Conservation (phyloP, 2,797 vertebrate species). For the Cyclura pinguis region DNA sequence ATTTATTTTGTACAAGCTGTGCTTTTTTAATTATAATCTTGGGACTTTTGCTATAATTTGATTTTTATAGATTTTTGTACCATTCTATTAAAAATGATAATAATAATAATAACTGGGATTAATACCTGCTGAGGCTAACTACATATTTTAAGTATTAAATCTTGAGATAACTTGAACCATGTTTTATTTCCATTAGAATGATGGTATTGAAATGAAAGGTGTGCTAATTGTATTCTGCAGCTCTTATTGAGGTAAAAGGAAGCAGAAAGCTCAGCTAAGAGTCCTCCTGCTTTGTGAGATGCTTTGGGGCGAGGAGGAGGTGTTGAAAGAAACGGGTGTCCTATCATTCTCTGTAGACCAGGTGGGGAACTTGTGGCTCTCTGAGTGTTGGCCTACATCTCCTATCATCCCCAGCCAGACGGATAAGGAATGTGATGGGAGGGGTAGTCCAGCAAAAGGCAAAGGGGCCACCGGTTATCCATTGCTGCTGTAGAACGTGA, state of each 20-base stretch:
- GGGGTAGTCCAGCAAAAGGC: not conserved
- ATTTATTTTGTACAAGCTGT: conserved; percentile 84
- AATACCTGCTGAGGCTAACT: conserved; percentile 84
- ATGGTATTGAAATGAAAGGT: conserved; percentile 4
- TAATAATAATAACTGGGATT: conserved; percentile 79
- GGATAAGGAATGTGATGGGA: no score
- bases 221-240: conserved; percentile 57
- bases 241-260: conserved; percentile 63
- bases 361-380: not conserved
- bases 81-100: conserved; percentile 70
- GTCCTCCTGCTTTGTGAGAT: conserved; percentile 14
- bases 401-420: not conserved
- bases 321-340: not conserved
- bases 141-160: conserved; percentile 81
- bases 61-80: conserved; percentile 85
- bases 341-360: conserved; percentile 54
- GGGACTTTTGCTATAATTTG: conserved; percentile 82
- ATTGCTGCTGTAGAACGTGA: conserved; percentile 37
- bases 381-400: not conserved
- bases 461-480: not conserved
- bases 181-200: conserved; percentile 75
- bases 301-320: not conserved
- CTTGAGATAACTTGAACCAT: conserved; percentile 78
- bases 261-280: conserved; percentile 47
- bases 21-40: conserved; percentile 85